Base-by-base conservation (phyloP, 2,113 vertebrate species). In the Podarcis raffonei region DNA sequence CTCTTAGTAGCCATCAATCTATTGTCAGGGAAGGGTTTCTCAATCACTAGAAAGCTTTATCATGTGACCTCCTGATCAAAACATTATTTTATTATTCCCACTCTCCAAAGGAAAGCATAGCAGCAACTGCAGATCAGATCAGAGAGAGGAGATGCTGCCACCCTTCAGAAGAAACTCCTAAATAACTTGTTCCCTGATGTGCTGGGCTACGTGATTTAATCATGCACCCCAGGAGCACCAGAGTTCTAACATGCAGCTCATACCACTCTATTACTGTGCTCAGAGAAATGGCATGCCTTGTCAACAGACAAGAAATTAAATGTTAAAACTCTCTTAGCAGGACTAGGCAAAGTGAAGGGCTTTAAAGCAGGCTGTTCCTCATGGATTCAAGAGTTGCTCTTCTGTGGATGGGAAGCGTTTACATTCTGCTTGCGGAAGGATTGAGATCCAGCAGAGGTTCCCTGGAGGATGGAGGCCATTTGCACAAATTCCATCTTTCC, bases 11-110 rank as follows among this genome's bases (percentile, higher is more conserved):
- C 35, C 25, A 87, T 35, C 77, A 86, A 87, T 85, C 89, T 83
- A 8, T 89, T 92, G 79, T 89, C 93, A 90, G 23, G 1, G 37
- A 39, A 90, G 65, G 75, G 81, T 30, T 77, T 94, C 94, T 89
- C 93, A 91, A 93, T 95, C 95, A 90, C 84, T 71, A 57, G 76
- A 90, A 69, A 83, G 48, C 66, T n/a, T 85, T 94, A 94, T 91
- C 88, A 90, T 83, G 87, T 66, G 39, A 7, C 15, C 77, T 59
- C 8, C 83, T 68, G 92, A 94, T 69, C 86, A 90, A 93, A 94
- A 89, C 92, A 94, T 92, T 81, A 78, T 84, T 95, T 94, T 78
- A 93, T 92, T 94, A 92, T 93, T 93, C 90, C 85, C 90, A 92
- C 90, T 65, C 62, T 82, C 89, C 86, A 84, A 4, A 25, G 81